Evolutionary conservation across 1,140 invertebrate species (phyloP), one percentile per base, ranked within the genome.

Genomic region (Bombus confusus): DNA sequence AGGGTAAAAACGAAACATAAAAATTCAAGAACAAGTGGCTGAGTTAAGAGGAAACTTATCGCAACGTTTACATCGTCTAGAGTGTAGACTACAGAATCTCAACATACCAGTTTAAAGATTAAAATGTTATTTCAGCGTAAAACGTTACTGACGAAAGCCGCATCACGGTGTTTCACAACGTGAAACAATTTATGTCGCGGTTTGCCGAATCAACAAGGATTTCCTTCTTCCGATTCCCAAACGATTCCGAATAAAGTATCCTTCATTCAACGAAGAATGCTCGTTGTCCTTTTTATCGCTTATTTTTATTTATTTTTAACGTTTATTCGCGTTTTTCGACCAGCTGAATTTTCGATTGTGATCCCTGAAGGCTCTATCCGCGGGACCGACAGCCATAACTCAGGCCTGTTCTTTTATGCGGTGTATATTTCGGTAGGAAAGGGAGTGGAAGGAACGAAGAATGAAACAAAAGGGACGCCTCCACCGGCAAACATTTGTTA

Each of bases 401-500:
- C 73, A 83, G 62, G 28, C 34, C 5, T 25, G 62, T 37, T 77
- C 59, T 77, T 83, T 76, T 83, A 47, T 83, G 39, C 62, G 62
- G 10, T 22, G 81, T 68, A 41, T 62, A 77, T 83, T 83, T 76
- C 73, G 62, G 74, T 13, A 37, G 74, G 47, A 31, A 41, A 25
- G 37, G 62, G 15, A 76, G 43, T 28, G 72, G 25, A 76, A n/a
- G 72, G 59, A 25, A 43, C 10, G 57, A 25, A 39, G 52, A 68
- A 77, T 41, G 43, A 83, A 83, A 83, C 81, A 83, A 83, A 83
- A 83, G 68, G 31, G 73, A 68, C 59, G 62, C 43, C 47, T 77
- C 43, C 73, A 77, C 62, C 12, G 34, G 34, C 73, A 31, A 76
- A 52, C 73, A 83, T 83, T 83, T 83, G 81, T 83, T 83, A 83